Evolutionary conservation across 2,888 invertebrate genomes (phyloP).

Genomic region (Eupithecia pulchellata): DNA sequence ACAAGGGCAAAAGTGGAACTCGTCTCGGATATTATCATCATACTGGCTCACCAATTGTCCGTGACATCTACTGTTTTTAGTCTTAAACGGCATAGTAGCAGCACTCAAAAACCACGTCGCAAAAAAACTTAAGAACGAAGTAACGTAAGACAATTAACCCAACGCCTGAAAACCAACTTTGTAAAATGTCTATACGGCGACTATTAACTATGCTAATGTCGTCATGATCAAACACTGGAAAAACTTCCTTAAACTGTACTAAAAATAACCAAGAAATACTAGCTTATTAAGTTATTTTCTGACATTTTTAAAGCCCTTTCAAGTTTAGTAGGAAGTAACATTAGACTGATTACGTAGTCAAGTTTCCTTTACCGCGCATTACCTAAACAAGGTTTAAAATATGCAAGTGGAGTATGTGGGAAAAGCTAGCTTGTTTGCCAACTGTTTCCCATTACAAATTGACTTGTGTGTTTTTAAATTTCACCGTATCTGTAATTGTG

Average conservation of each 20-base stretch:
- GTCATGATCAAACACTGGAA: background rate
- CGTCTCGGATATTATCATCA: background rate
- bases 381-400: constrained; percentile 77
- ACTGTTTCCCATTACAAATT: constrained; percentile 60
- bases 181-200: background rate
- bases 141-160: background rate
- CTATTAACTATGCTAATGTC: background rate
- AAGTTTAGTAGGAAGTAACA: background rate
- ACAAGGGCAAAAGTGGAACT: constrained; percentile 6
- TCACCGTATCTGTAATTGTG: constrained; percentile 77
- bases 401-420: constrained; percentile 78
- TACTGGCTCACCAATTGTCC: background rate
- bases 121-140: background rate
- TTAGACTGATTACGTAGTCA: constrained; percentile 53
- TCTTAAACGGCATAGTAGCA: background rate
- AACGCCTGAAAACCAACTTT: background rate
- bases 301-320: background rate
- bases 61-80: background rate
- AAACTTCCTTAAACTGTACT: background rate
- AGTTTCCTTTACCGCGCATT: constrained; percentile 72
- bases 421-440: constrained; percentile 78
- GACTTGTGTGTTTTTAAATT: constrained; percentile 59
- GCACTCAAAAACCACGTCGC: background rate
- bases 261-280: background rate
- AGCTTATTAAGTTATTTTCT: background rate